A percentile compares a stretch with the other conserved stretches of the same genome.
Conservation (phyloP, 2,888 invertebrate species). For the Drosophila mimetica region DNA sequence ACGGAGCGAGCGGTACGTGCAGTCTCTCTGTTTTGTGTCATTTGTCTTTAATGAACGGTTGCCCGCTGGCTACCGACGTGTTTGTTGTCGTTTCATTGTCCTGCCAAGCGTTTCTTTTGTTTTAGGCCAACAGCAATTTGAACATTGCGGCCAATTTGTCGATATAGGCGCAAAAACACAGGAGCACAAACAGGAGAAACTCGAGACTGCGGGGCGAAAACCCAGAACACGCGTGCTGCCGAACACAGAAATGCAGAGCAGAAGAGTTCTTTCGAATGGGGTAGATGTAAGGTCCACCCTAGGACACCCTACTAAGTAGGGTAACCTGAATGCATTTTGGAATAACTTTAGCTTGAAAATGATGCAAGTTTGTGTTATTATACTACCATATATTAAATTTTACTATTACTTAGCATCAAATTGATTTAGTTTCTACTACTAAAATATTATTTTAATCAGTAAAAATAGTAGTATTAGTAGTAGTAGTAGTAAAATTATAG, state of each 20-base stretch:
- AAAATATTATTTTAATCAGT: no score
- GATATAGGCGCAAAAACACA: conserved; percentile 56
- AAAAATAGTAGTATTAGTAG: no score
- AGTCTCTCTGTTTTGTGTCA: conserved; percentile 58
- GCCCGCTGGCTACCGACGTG: conserved; percentile 34
- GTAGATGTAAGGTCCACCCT: conserved; percentile 4
- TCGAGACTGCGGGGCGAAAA: background rate
- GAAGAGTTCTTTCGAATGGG: background rate
- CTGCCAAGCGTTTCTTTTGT: conserved; percentile 69
- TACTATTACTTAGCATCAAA: no score
- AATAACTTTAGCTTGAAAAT: no score
- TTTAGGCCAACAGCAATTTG: conserved; percentile 67
- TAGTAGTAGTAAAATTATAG: no score
- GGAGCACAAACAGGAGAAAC: conserved; percentile 4
- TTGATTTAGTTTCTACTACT: no score
- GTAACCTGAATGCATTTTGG: background rate
- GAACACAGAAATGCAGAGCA: background rate
- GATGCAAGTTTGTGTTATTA: no score
- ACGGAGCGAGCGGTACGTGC: conserved; percentile 10
- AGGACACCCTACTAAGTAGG: background rate
- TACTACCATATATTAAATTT: no score
- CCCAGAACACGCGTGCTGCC: conserved; percentile 17
- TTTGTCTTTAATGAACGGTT: conserved; percentile 73
- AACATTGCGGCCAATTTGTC: conserved; percentile 70
- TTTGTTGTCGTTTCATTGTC: conserved; percentile 49